Evolutionary conservation across 2,113 vertebrate species (phyloP), one percentile per base, ranked within the genome.

Genomic region (Plestiodon gilberti): DNA sequence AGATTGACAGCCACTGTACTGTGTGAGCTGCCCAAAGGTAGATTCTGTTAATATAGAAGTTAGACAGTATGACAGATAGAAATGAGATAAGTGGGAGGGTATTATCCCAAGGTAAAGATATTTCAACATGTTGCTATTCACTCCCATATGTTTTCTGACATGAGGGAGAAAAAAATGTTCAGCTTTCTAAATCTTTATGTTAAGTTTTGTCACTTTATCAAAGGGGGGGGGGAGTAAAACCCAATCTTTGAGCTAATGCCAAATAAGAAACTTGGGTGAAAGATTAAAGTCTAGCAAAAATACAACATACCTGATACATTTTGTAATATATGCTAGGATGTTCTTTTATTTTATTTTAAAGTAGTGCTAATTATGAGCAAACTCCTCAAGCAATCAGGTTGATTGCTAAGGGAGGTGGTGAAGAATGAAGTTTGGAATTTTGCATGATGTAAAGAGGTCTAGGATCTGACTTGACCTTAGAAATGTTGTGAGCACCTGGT

Each of bases 1-100:
- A 97, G 97, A 97, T 97, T 97, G 97, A 97, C 96, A 97, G 96
- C 94, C 95, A 94, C 93, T 94, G 83, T 95, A 94, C 92, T 93
- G 76, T 95, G 95, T 95, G 94, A 96, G 91, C 94, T 92, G 96
- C 96, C 96, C 95, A 96, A 96, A 97, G 97, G 96, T 96, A 96
- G 96, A 94, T 91, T 95, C 86, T 89, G 90, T 93, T 97, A 96
- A 95, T 96, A 97, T 95, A 96, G 96, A 97, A 97, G 96, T 95
- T 95, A 96, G 96, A 96, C 95, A 95, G 94, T 93, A 83, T 97
- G 96, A 95, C 93, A 97, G 96, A 96, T 95, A 93, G 95, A 95
- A 90, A 92, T 91, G 92, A 96, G 96, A 97, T 97, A 97, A 97
- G 95, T 91, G 94, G 94, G 94, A 95, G 92, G 91, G 90, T 96